Percentiles rank a stretch among this genome's conserved stretches.
Evolutionary conservation across 2,888 invertebrate genomes (phyloP).

Genomic region (Rhagonycha lutea): DNA sequence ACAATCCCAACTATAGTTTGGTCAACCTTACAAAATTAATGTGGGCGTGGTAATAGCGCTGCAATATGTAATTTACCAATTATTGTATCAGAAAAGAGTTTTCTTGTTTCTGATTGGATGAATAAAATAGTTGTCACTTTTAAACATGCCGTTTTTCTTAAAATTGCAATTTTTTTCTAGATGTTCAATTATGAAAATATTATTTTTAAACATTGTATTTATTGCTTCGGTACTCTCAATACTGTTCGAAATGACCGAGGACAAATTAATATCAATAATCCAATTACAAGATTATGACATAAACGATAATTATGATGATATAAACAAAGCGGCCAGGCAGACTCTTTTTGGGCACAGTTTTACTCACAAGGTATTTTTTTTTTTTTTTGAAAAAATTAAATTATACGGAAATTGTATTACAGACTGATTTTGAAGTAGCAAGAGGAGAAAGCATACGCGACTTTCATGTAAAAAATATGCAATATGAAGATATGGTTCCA

Average conservation of each 20-base stretch:
- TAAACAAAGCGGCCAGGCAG: conserved; percentile 31
- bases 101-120: not conserved
- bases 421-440: conserved; percentile 55
- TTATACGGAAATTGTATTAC: not conserved
- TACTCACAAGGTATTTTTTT: conserved; percentile 39
- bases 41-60: not conserved
- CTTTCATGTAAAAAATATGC: conserved; percentile 46
- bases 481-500: conserved; percentile 35
- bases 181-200: not conserved
- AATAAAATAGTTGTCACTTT: not conserved
- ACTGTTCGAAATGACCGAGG: not conserved
- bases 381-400: not conserved
- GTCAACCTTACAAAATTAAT: not conserved
- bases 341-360: conserved; percentile 49
- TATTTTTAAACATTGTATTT: not conserved
- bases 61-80: not conserved
- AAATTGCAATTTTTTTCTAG: not conserved
- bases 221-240: not conserved
- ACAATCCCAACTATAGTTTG: not conserved
- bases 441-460: conserved; percentile 57
- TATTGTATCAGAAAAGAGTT: not conserved
- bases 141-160: not conserved
- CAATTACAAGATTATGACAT: conserved; percentile 40
- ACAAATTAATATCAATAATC: conserved; percentile 29
- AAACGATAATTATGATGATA: conserved; percentile 38